Evolutionary conservation across 2,113 vertebrate species (phyloP).

Genomic region (Andinoacara biseriatus): DNA sequence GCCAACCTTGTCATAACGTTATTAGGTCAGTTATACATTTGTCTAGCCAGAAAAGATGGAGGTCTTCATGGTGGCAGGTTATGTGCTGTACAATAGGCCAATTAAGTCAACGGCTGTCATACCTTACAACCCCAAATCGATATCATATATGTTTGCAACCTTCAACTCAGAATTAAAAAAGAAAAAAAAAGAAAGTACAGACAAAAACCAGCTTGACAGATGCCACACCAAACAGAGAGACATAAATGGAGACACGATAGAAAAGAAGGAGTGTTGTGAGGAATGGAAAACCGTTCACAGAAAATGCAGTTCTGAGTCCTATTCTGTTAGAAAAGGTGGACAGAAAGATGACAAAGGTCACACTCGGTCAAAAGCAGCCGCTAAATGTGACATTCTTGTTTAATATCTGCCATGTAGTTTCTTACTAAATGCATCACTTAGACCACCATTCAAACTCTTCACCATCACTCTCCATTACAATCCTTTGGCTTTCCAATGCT

Average conservation of each 20-base stretch:
- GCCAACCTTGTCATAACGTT: constrained; percentile 83
- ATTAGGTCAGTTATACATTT: constrained; percentile 81
- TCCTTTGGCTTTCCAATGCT: constrained; percentile 6
- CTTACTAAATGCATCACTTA: constrained; percentile 3
- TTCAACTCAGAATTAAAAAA: constrained; percentile 77
- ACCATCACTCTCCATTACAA: constrained; percentile 4
- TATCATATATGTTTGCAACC: constrained; percentile 79
- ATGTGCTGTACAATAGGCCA: constrained; percentile 54
- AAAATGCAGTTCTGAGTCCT: constrained; percentile 1
- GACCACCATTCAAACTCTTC: not conserved
- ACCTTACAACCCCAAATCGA: constrained; percentile 82
- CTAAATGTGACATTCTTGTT: not conserved
- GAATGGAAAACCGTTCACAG: not conserved
- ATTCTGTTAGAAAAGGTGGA: constrained; percentile 9
- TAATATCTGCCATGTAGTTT: not conserved
- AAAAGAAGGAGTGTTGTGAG: not conserved
- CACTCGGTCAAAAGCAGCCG: not conserved
- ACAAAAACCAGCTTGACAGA: constrained; percentile 58
- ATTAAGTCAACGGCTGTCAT: constrained; percentile 71
- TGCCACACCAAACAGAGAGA: constrained; percentile 43
- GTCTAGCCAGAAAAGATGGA: constrained; percentile 75
- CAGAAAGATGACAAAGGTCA: constrained; percentile 5
- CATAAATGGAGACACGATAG: constrained; percentile 44
- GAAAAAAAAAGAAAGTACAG: constrained; percentile 69
- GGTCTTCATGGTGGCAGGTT: constrained; percentile 56